Conservation (phyloP, 1,140 invertebrate genomes). For the Magallana gigas region DNA sequence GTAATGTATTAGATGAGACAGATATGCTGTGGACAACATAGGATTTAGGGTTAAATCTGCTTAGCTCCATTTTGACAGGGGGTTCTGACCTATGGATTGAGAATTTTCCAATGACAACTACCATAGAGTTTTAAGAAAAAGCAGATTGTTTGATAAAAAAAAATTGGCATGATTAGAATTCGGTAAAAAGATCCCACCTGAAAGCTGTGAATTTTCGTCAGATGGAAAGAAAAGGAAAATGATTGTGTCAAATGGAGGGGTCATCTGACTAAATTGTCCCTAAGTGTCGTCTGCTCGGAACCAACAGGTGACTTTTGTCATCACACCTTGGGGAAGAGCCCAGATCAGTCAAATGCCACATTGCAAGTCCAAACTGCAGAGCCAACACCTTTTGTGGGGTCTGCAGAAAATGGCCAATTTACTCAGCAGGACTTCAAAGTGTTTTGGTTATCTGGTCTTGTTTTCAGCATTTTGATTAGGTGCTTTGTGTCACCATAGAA, state of each 20-base stretch:
- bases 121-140: background rate
- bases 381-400: conserved; percentile 4
- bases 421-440: conserved; percentile 17
- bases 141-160: conserved; percentile 8
- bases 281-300: background rate
- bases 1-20: background rate
- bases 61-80: background rate
- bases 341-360: conserved; percentile 15
- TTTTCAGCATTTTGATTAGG: conserved; percentile 13
- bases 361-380: conserved; percentile 18
- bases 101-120: background rate
- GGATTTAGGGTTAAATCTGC: background rate
- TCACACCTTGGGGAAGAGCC: conserved; percentile 21
- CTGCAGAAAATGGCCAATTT: conserved; percentile 22
- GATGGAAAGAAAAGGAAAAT: conserved; percentile 7
- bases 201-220: conserved; percentile 21
- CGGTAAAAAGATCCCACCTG: background rate
- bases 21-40: background rate
- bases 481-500: conserved; percentile 17
- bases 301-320: conserved; percentile 37
- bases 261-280: conserved; percentile 4
- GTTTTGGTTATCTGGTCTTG: conserved; percentile 4
- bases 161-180: conserved; percentile 33
- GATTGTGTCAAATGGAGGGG: conserved; percentile 9
- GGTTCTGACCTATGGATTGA: background rate